Evolutionary conservation across 2,113 vertebrate species (phyloP).

Genomic region (Dryoscopus gambensis): DNA sequence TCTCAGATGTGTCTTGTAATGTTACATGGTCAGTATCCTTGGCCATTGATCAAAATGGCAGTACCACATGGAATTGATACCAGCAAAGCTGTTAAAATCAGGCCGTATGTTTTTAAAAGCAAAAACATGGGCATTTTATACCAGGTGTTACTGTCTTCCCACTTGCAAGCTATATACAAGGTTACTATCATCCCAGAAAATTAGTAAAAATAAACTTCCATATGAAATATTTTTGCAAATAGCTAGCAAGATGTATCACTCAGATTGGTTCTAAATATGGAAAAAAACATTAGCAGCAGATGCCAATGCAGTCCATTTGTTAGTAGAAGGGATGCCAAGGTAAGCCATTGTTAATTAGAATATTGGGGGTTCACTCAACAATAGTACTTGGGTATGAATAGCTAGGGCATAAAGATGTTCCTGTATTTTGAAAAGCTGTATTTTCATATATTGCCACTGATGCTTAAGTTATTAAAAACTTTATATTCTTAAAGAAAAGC

Average conservation of each 20-base stretch:
- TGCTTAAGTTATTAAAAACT: background rate
- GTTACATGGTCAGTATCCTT: background rate
- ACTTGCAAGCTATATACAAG: background rate
- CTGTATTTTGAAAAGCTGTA: background rate
- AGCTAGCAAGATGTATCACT: background rate
- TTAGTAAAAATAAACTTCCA: background rate
- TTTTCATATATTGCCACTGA: background rate
- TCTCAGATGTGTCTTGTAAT: fast-evolving
- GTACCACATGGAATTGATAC: background rate
- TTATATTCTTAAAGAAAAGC: background rate
- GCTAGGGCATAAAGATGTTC: background rate
- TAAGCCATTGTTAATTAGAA: background rate
- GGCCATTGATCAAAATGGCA: background rate
- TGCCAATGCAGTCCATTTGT: background rate
- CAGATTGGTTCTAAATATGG: background rate
- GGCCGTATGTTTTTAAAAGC: background rate
- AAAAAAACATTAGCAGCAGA: background rate
- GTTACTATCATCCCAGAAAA: background rate
- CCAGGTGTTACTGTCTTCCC: background rate
- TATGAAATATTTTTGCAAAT: background rate
- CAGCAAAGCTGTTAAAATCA: background rate
- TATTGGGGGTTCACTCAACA: background rate
- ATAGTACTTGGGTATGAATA: background rate
- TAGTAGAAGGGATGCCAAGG: background rate
- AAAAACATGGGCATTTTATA: background rate